Conservation (phyloP, 2,888 invertebrate genomes). For the Trissonchulus sp. region DNA sequence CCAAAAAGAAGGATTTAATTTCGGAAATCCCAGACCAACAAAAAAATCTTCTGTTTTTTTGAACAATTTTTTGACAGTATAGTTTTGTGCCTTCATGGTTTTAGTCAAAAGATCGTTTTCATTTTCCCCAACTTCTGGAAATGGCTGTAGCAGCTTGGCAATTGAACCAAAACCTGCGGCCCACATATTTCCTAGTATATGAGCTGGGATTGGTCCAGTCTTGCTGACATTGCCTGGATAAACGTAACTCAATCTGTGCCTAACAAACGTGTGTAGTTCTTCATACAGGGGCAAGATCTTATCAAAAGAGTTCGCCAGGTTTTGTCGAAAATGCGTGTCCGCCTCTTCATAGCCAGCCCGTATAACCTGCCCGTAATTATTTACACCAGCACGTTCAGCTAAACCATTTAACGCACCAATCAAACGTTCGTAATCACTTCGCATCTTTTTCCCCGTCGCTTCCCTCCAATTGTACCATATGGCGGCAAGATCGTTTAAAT, state of each 20-base stretch:
- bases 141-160: not conserved
- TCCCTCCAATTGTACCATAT: conserved; percentile 53
- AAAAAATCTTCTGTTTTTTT: conserved; percentile 43
- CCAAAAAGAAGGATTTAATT: conserved; percentile 45
- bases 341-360: conserved; percentile 5
- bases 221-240: conserved; percentile 30
- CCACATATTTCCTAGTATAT: conserved; percentile 42
- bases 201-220: conserved; percentile 32
- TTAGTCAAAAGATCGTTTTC: not conserved
- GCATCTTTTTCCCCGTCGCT: conserved; percentile 47
- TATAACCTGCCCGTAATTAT: not conserved
- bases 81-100: conserved; percentile 6
- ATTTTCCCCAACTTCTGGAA: not conserved
- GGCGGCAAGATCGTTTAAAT: conserved; percentile 45
- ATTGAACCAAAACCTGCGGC: conserved; percentile 43
- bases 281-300: conserved; percentile 33
- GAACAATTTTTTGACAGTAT: conserved; percentile 38
- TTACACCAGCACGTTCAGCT: not conserved
- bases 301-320: not conserved
- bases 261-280: conserved; percentile 37
- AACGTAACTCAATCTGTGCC: conserved; percentile 31
- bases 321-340: not conserved
- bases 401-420: not conserved
- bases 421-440: conserved; percentile 38
- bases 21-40: conserved; percentile 46